These are phyloP conservation scores for Eubasilissa splendida DNA, from an alignment of 2,888 invertebrate genomes.

Conservation along the genomic window DNA sequence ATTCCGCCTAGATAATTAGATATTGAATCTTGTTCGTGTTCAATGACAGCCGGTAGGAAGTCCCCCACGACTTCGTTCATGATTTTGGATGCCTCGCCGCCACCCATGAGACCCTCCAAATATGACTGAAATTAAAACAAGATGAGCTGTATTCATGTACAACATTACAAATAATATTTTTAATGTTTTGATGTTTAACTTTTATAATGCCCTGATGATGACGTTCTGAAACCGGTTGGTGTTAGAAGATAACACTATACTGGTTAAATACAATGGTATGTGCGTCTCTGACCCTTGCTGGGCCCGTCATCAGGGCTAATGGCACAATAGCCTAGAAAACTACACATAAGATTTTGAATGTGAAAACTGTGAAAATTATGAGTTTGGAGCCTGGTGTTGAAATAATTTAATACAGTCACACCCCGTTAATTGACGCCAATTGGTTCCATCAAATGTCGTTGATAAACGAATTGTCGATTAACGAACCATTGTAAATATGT, in stretches of 20 bases:
- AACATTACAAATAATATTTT: background rate
- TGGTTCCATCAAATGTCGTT: no score
- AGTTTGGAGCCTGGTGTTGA: no score
- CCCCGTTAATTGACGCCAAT: no score
- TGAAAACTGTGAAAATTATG: no score
- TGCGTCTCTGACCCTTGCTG: no score
- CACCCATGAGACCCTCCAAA: conserved; percentile 30
- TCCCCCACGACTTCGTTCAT: conserved; percentile 33
- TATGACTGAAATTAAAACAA: conserved; percentile 29
- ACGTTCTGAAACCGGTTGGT: background rate
- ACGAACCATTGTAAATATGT: no score
- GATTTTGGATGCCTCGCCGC: background rate
- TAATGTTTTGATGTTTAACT: background rate
- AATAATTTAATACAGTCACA: no score
- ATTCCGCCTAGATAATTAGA: conserved; percentile 6
- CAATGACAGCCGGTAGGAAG: conserved; percentile 31
- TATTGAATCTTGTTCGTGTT: background rate
- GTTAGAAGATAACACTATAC: background rate
- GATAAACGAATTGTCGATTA: no score
- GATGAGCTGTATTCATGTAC: background rate
- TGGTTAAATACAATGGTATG: background rate
- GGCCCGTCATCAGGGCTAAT: no score
- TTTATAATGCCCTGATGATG: background rate
- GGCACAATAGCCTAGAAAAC: no score
- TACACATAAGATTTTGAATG: no score